A percentile compares a stretch with the other conserved stretches of the same genome.
Conservation (phyloP, 2,113 vertebrate species). For the Salvator merianae region DNA sequence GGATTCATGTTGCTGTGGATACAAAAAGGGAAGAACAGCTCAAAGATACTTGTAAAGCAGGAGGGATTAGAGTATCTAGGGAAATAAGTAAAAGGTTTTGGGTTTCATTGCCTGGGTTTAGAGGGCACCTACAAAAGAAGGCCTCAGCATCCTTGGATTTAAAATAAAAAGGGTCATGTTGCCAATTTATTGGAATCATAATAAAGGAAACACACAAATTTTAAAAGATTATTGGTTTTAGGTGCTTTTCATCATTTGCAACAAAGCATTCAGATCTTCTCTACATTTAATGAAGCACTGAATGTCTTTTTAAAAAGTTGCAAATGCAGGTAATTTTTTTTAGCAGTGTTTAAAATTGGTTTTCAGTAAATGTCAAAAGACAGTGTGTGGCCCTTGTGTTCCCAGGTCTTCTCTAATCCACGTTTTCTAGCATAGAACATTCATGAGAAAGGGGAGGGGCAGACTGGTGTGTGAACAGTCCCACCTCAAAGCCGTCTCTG, state of each 20-base stretch:
- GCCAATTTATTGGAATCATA: constrained; percentile 47
- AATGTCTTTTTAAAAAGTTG: neutral
- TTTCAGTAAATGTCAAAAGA: neutral
- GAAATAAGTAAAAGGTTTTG: constrained; percentile 83
- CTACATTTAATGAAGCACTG: constrained; percentile 19
- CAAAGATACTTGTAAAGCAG: constrained; percentile 75
- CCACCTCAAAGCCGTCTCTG: too few species aligned
- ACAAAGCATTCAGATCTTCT: constrained; percentile 15
- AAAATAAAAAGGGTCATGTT: constrained; percentile 55
- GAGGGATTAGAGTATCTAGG: constrained; percentile 84
- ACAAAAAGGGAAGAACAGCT: constrained; percentile 76
- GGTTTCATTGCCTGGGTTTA: constrained; percentile 68
- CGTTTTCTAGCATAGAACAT: too few species aligned
- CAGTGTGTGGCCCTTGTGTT: too few species aligned
- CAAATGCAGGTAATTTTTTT: neutral
- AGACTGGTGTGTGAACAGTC: too few species aligned
- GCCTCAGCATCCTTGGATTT: constrained; percentile 55
- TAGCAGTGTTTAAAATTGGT: neutral
- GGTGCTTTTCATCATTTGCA: neutral
- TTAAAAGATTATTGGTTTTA: constrained; percentile 12
- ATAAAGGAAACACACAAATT: constrained; percentile 52
- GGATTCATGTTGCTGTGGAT: constrained; percentile 86
- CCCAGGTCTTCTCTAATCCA: too few species aligned
- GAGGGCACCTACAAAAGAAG: constrained; percentile 64
- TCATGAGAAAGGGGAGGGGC: too few species aligned